Base-by-base conservation (phyloP, 2,113 vertebrate genomes). In the Apaloderma vittatum region DNA sequence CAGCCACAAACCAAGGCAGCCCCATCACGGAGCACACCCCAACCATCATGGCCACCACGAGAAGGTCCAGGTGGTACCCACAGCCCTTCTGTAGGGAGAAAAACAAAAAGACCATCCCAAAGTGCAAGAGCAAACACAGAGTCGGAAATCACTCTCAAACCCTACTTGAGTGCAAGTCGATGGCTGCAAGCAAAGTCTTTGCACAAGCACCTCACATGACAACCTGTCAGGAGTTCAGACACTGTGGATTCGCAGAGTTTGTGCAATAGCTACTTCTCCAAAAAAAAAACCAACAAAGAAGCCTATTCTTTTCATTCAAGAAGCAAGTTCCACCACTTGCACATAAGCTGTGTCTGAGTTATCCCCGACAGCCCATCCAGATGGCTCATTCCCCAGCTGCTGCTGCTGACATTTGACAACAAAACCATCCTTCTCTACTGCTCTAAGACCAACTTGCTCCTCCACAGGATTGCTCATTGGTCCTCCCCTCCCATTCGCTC, bases 1-100 rank as follows among this genome's bases (percentile, higher is more conserved):
- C 99, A 3, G 99, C 99, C 68, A 99, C 99, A 24, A 99, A 99
- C 99, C 99, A 99, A 17, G 99, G 99, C 97, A 99, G 97, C 40
- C 99, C 99, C 99, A 40, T 40, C 40, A 40, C 40, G 11, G 40
- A 40, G 40, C 40, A 40, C 40, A 40, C 40, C 40, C 40, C 40
- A 12, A 40, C 11, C 40, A 40, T 40, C 40, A 40, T 12, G 40
- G 40, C 40, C 40, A 40, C 40, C 8, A 40, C 40, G 40, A 40
- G 40, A 40, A 40, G 40, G 40, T 40, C 40, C 40, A 40, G 40
- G 40, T 40, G 40, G 40, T 40, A 40, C 40, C 40, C 40, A 40
- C 40, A 40, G 40, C 40, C 12, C 40, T 40, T 40, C 40, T 40
- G 40, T 4, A 40, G 40, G 40, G 40, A 40, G 40, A 40, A 40